These are phyloP conservation scores for Callyntrura sp. DNA, from an alignment of 2,888 invertebrate species.

Conservation along the genomic window DNA sequence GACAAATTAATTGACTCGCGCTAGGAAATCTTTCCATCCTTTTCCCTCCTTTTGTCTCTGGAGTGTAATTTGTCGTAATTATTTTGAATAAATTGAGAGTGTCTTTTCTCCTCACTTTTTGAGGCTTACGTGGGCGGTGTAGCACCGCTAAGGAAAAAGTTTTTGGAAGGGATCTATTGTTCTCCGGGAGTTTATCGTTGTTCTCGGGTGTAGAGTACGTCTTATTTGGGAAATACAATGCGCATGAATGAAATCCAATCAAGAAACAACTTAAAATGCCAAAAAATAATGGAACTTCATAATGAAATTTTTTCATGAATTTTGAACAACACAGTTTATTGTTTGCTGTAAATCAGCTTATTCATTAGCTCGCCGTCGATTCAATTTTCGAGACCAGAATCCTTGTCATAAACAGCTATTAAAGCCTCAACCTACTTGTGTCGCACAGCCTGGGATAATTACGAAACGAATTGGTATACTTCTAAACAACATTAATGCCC, in stretches of 20 bases:
- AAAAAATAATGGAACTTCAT: too few relatives aligned
- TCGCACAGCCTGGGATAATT: background rate
- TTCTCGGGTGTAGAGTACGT: too few relatives aligned
- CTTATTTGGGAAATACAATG: background rate
- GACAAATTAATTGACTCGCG: slow-evolving; percentile 70
- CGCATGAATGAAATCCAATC: background rate
- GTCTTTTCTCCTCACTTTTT: background rate
- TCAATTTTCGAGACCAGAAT: too few relatives aligned
- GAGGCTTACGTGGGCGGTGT: background rate
- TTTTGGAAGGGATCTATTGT: background rate
- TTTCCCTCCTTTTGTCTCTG: background rate
- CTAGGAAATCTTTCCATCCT: slow-evolving; percentile 34
- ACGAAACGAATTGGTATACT: background rate
- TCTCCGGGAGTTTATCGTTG: background rate
- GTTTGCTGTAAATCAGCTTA: too few relatives aligned
- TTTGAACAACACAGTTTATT: too few relatives aligned
- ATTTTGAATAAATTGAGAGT: slow-evolving; percentile 53
- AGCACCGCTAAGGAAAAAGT: background rate
- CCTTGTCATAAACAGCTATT: too few relatives aligned
- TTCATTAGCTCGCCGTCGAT: too few relatives aligned
- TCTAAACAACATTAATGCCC: too few relatives aligned
- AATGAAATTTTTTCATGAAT: too few relatives aligned
- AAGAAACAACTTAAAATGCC: background rate
- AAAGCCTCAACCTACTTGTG: background rate
- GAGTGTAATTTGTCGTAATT: slow-evolving; percentile 56